Conservation (phyloP, 2,888 invertebrate species). For the Eurytoma californica region DNA sequence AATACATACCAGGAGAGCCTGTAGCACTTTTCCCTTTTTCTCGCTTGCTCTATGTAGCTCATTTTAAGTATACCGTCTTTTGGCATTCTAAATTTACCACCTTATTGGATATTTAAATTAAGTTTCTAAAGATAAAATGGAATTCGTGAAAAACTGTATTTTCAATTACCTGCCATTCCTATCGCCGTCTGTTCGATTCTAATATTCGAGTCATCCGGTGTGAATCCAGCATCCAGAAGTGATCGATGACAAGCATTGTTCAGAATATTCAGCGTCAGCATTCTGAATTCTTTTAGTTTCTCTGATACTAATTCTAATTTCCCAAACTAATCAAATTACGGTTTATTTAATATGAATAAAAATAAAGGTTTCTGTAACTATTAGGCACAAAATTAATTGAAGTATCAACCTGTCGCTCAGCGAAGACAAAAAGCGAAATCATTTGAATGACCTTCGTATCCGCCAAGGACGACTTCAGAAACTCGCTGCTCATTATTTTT, state of each 20-base stretch:
- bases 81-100: slow-evolving; percentile 64
- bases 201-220: slow-evolving; percentile 82
- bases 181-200: slow-evolving; percentile 68
- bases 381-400: neutral
- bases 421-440: slow-evolving; percentile 81
- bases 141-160: neutral
- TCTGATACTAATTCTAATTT: slow-evolving; percentile 74
- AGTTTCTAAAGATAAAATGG: neutral
- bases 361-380: neutral
- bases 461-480: slow-evolving; percentile 80
- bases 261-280: slow-evolving; percentile 78
- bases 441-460: slow-evolving; percentile 77
- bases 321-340: slow-evolving; percentile 67
- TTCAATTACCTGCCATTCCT: slow-evolving; percentile 64
- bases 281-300: slow-evolving; percentile 76
- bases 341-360: neutral
- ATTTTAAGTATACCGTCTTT: slow-evolving; percentile 78
- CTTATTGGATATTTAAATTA: slow-evolving; percentile 55
- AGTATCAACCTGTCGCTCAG: slow-evolving; percentile 81
- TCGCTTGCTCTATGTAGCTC: slow-evolving; percentile 91
- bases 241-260: slow-evolving; percentile 86
- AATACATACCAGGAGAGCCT: slow-evolving; percentile 83
- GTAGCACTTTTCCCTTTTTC: slow-evolving; percentile 87
- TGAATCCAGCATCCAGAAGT: slow-evolving; percentile 85
- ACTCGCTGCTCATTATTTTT: slow-evolving; percentile 81